Conservation (phyloP, 2,888 invertebrate genomes). For the Ecliptopera silaceata region DNA sequence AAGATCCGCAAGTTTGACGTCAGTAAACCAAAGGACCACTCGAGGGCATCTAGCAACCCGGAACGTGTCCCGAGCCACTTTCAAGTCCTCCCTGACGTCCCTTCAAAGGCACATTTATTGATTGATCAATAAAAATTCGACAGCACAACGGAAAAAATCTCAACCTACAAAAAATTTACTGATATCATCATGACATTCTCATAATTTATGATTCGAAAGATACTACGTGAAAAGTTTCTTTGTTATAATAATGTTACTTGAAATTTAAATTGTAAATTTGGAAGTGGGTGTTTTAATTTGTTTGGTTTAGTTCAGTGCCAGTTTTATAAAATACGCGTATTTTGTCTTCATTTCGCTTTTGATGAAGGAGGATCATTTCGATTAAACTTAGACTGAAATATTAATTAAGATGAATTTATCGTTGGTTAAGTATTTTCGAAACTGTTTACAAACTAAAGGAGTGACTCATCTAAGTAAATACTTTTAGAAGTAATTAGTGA, state of each 20-base stretch:
- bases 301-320: slow-evolving; percentile 43
- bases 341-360: slow-evolving; percentile 31
- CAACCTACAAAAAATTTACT: slow-evolving; percentile 32
- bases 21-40: slow-evolving; percentile 52
- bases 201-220: slow-evolving; percentile 49
- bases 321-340: slow-evolving; percentile 26
- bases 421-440: slow-evolving; percentile 35
- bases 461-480: not conserved
- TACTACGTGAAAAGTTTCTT: slow-evolving; percentile 60
- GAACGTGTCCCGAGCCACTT: slow-evolving; percentile 62
- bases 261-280: slow-evolving; percentile 56
- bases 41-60: slow-evolving; percentile 41
- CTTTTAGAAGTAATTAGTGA: not conserved
- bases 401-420: slow-evolving; percentile 26
- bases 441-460: too few relatives aligned
- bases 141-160: slow-evolving; percentile 15
- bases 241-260: slow-evolving; percentile 48
- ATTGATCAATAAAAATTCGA: slow-evolving; percentile 60
- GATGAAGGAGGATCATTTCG: slow-evolving; percentile 23
- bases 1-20: slow-evolving; percentile 62
- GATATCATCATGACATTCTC: slow-evolving; percentile 36
- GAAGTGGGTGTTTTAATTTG: slow-evolving; percentile 44
- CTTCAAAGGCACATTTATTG: slow-evolving; percentile 53
- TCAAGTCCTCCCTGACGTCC: slow-evolving; percentile 39
- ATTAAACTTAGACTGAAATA: slow-evolving; percentile 23